These are phyloP conservation scores for Lepidocyrtoides sp. DNA, from an alignment of 2,888 invertebrate genomes.

Conservation along the genomic window DNA sequence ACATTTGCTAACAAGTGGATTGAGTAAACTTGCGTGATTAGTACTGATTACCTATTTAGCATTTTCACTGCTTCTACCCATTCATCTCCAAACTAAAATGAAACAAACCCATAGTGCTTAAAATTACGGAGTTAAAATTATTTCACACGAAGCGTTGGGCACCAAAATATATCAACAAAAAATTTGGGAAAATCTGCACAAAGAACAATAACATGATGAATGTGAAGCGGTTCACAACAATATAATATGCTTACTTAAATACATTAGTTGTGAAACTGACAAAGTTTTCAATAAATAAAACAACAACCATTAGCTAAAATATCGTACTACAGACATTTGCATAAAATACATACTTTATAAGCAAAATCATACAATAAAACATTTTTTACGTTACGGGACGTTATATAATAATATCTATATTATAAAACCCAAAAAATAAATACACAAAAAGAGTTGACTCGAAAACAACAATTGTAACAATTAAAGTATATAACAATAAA, in stretches of 20 bases:
- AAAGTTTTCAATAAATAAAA: background rate
- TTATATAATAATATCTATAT: background rate
- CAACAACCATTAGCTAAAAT: background rate
- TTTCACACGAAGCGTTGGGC: too few species aligned
- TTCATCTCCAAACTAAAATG: too few species aligned
- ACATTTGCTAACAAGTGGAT: background rate
- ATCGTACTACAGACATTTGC: background rate
- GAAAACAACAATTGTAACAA: slow-evolving; percentile 12
- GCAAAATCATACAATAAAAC: background rate
- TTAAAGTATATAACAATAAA: background rate
- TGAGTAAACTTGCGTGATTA: background rate
- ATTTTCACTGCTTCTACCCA: too few species aligned
- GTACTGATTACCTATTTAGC: too few species aligned
- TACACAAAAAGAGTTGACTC: background rate
- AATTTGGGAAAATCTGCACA: too few species aligned
- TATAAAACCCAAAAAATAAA: slow-evolving; percentile 22
- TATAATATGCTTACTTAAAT: background rate
- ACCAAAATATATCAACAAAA: too few species aligned
- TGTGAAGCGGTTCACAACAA: too few species aligned
- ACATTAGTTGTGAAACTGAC: background rate
- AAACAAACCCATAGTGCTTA: too few species aligned
- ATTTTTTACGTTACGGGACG: background rate
- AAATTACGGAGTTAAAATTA: too few species aligned
- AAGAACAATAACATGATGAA: too few species aligned
- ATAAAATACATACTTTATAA: background rate